Percentiles rank a stretch among this genome's conserved stretches.
Evolutionary conservation across 1,140 invertebrate species (phyloP).

Genomic region (Eulimnadia texana): DNA sequence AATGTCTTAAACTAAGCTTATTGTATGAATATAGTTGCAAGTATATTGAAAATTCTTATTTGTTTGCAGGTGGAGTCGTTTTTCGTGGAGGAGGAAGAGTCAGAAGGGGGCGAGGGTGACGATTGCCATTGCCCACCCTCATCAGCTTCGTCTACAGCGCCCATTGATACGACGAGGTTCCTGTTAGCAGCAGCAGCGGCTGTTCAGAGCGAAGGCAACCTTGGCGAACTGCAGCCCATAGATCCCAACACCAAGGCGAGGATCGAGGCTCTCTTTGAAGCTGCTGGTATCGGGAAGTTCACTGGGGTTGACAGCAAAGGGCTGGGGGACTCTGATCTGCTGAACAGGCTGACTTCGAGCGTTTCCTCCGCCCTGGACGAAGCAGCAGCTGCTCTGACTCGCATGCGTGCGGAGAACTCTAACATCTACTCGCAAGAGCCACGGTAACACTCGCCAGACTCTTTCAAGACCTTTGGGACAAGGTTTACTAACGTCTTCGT

Average conservation of each 20-base stretch:
- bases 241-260: constrained; percentile 78
- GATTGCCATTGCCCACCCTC: constrained; percentile 8
- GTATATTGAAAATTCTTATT: constrained; percentile 3
- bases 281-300: constrained; percentile 69
- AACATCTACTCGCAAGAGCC: constrained; percentile 18
- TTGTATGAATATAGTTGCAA: too few relatives aligned
- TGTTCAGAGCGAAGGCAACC: constrained; percentile 39
- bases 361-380: constrained; percentile 89
- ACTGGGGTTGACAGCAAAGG: constrained; percentile 39
- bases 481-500: too few relatives aligned
- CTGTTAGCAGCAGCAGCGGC: constrained; percentile 47
- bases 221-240: constrained; percentile 40
- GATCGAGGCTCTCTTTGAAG: constrained; percentile 73
- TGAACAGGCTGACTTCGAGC: constrained; percentile 66
- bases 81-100: constrained; percentile 31
- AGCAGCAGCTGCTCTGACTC: constrained; percentile 82
- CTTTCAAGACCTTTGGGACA: too few relatives aligned
- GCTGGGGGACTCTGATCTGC: constrained; percentile 46
- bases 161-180: constrained; percentile 51
- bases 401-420: constrained; percentile 74
- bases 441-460: too few relatives aligned
- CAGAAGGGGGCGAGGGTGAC: constrained; percentile 20
- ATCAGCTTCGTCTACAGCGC: constrained; percentile 3
- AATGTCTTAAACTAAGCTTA: too few relatives aligned
- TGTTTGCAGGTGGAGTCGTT: constrained; percentile 33